Evolutionary conservation across 2,113 vertebrate species (phyloP), one percentile per base, ranked within the genome.

Genomic region (Otis tarda): DNA sequence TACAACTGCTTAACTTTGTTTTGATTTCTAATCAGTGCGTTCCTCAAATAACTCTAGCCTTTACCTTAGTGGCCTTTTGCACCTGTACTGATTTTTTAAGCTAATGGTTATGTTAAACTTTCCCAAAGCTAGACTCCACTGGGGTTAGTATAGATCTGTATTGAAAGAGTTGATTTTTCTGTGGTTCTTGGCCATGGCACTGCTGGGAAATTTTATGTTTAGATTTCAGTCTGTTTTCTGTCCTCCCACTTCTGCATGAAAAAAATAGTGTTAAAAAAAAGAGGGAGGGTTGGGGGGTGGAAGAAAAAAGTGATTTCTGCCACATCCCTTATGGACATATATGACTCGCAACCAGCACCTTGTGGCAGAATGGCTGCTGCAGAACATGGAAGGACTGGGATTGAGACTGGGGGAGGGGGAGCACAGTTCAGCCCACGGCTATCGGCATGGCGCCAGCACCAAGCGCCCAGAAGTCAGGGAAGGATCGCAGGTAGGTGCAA

Each of bases 191-290:
- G 45, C 83, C 37, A 5, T 41, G 37, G 68, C 15, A 41, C 19
- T 87, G 37, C 31, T 86, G 89, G 52, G 89, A 90, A 90, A 86
- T 28, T 24, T 83, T 93, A 57, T 86, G 82, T 88, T 95, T 92
- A 88, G 50, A 69, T 85, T 94, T 93, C 75, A 60, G 43, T 73
- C 82, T 93, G 33, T 70, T 93, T 92, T 95, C 59, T 88, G 39
- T 74, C 71, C 45, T 93, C 59, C 41, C 25, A 65, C 52, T 90
- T 92, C 43, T 87, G 28, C 47, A 20, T 74, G 76, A 92, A 96
- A 88, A 53, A 93, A 82, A 12, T 17, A 23, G 7, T 64, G 7
- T 64, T 75, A 7, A 49, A 18, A 11, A 65, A 20, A 14, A 9
- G 41, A 43, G 41, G 41, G 41, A 43, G 41, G 41, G 41, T 43